Percentiles rank a stretch among this genome's conserved stretches.
Evolutionary conservation across 2,888 invertebrate species (phyloP).

Genomic region (Metellina segmentata): DNA sequence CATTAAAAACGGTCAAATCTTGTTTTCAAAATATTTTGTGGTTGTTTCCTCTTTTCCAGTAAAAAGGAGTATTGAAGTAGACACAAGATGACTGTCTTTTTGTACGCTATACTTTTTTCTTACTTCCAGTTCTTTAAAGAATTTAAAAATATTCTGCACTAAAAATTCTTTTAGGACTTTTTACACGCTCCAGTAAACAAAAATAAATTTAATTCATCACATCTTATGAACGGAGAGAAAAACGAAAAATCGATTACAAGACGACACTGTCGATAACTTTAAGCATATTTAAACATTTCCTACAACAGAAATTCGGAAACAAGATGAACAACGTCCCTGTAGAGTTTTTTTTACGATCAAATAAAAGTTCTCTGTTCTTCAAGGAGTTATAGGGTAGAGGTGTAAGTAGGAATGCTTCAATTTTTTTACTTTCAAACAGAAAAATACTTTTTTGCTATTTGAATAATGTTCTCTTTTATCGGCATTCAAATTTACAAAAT

Average conservation of each 20-base stretch:
- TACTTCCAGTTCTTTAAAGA: not conserved
- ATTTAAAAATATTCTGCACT: not conserved
- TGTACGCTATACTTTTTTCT: not conserved
- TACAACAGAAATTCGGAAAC: not conserved
- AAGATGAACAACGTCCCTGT: not conserved
- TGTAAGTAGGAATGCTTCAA: not conserved
- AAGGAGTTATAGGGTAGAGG: not conserved
- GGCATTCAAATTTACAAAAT: not conserved
- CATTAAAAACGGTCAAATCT: no score
- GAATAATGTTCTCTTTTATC: not conserved
- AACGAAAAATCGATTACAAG: not conserved
- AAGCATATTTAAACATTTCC: conserved; percentile 6
- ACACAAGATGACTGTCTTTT: not conserved
- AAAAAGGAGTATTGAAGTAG: not conserved
- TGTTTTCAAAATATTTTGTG: no score
- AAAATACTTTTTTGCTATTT: not conserved
- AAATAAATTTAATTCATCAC: conserved; percentile 8
- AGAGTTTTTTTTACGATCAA: not conserved
- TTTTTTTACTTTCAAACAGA: not conserved
- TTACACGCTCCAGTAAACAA: not conserved
- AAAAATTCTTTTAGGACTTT: not conserved
- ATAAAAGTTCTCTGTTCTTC: not conserved
- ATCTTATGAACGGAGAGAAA: conserved; percentile 6
- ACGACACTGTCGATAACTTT: conserved; percentile 18
- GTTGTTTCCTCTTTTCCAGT: no score